Conservation (phyloP, 2,797 vertebrate species). For the Anolis apletophallus region DNA sequence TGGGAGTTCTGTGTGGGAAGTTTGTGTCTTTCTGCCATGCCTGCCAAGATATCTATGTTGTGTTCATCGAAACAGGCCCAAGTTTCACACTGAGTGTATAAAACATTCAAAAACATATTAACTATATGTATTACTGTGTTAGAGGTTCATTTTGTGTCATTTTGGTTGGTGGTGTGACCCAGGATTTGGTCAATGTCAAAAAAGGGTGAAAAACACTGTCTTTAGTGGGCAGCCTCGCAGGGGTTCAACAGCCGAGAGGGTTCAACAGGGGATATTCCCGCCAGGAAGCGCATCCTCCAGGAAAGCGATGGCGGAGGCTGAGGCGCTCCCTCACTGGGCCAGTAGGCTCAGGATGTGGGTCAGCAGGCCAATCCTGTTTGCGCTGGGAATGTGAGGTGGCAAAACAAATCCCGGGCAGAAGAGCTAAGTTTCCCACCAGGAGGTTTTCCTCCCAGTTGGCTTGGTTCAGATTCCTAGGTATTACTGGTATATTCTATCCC, state of each 20-base stretch:
- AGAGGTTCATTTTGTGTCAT: no score
- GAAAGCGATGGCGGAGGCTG: constrained; percentile 55
- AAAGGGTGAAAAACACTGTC: no score
- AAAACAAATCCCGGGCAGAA: not conserved
- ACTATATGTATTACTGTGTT: no score
- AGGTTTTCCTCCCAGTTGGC: not conserved
- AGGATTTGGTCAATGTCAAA: no score
- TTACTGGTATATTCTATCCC: no score
- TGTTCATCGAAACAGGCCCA: no score
- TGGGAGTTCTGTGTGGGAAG: no score
- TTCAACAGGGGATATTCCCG: constrained; percentile 45
- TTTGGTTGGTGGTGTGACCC: no score
- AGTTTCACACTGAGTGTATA: no score
- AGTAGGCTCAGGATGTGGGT: constrained; percentile 44
- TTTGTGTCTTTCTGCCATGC: no score
- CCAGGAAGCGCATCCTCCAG: constrained; percentile 19
- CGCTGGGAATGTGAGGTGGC: not conserved
- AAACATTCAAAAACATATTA: no score
- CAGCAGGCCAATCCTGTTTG: constrained; percentile 14
- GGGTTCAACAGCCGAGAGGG: not conserved
- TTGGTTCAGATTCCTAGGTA: not conserved
- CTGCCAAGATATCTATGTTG: no score
- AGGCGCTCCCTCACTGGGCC: constrained; percentile 15
- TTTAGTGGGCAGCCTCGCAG: fast-evolving
- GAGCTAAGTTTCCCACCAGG: not conserved